Conservation (phyloP, 2,797 vertebrate genomes). For the Cephalopachus bancanus region DNA sequence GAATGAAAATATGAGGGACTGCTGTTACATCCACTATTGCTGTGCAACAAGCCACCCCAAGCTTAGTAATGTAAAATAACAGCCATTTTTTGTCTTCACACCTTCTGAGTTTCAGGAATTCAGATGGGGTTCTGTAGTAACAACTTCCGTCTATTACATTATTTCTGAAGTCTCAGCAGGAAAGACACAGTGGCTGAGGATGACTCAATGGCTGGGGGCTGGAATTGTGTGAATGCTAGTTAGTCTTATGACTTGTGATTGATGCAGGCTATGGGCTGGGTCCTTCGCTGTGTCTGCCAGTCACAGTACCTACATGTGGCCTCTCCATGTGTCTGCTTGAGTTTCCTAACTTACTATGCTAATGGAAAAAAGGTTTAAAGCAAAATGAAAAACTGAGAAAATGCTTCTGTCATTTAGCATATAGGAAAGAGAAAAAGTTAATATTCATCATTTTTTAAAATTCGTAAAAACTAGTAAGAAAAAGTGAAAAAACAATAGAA, state of each 20-base stretch:
- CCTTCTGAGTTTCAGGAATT: background rate
- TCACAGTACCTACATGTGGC: background rate
- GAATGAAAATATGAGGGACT: background rate
- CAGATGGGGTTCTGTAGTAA: background rate
- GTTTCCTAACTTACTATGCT: background rate
- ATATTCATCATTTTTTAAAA: background rate
- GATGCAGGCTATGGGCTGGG: background rate
- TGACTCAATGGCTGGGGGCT: background rate
- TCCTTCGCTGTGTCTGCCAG: background rate
- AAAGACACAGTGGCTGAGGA: background rate
- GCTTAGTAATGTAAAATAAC: background rate
- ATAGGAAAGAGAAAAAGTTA: background rate
- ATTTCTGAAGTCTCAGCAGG: background rate
- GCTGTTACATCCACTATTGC: background rate
- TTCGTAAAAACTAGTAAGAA: background rate
- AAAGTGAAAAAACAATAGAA: background rate
- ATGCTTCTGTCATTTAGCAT: background rate
- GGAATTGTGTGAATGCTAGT: background rate
- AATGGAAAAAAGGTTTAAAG: background rate
- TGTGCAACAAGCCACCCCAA: background rate
- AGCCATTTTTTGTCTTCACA: background rate
- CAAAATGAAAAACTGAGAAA: background rate
- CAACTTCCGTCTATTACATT: background rate
- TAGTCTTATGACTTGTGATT: background rate
- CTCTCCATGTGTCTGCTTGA: background rate